These are phyloP conservation scores for Chaetops frenatus DNA, from an alignment of 2,113 vertebrate genomes.

Conservation along the genomic window DNA sequence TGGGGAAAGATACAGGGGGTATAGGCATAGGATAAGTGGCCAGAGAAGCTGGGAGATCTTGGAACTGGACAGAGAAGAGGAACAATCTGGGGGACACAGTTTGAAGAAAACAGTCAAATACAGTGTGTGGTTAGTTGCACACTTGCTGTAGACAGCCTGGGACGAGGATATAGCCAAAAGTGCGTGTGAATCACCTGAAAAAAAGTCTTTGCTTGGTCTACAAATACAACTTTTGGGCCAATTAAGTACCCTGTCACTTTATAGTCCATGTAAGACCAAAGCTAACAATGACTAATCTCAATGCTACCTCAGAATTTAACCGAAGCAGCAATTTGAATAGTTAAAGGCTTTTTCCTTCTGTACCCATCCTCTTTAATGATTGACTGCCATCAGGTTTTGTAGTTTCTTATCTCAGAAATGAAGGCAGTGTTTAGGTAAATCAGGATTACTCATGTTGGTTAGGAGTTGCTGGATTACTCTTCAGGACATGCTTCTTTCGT, in stretches of 20 bases:
- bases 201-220: background rate
- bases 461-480: background rate
- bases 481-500: background rate
- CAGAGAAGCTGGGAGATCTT: background rate
- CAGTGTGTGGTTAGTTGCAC: background rate
- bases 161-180: background rate
- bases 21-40: background rate
- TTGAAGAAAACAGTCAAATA: background rate
- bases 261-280: background rate
- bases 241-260: background rate
- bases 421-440: background rate
- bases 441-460: background rate
- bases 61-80: background rate
- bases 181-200: background rate
- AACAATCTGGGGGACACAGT: background rate
- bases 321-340: background rate
- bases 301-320: background rate
- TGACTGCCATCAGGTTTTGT: background rate
- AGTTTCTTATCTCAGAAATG: background rate
- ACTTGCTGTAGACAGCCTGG: background rate
- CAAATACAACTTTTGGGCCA: background rate
- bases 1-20: background rate
- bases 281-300: background rate
- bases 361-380: background rate
- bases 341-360: background rate